Conservation (phyloP, 2,113 vertebrate species). For the Bubo scandiacus region DNA sequence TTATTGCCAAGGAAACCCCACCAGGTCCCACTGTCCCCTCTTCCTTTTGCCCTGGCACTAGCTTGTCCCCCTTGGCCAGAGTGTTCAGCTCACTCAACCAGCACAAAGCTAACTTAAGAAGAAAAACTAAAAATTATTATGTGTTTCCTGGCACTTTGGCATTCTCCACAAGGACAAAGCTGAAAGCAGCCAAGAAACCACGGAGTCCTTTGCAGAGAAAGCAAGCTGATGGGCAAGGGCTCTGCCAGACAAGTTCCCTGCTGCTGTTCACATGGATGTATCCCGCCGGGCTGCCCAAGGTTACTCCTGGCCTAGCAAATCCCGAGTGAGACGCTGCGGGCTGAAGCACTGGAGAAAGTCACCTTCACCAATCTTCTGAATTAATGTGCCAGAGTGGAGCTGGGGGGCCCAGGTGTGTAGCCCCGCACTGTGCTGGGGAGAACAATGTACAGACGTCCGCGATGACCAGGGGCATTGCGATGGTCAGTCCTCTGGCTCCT, state of each 20-base stretch:
- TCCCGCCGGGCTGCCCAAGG: background rate
- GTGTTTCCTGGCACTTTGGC: background rate
- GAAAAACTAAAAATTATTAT: background rate
- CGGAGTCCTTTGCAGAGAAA: background rate
- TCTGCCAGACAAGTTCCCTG: background rate
- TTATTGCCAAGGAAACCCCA: background rate
- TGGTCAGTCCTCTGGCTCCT: background rate
- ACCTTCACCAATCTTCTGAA: background rate
- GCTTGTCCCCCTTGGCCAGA: background rate
- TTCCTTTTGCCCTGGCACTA: background rate
- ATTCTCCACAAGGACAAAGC: background rate
- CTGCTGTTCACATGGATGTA: background rate
- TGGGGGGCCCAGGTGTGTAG: no score
- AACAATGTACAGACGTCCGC: fast-evolving
- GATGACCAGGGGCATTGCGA: background rate
- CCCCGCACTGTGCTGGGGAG: background rate
- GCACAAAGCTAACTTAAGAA: background rate
- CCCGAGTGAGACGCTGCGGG: background rate
- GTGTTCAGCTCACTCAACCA: background rate
- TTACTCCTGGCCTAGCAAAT: background rate
- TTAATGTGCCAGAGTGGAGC: background rate
- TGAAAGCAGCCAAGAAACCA: background rate
- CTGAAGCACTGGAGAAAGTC: background rate
- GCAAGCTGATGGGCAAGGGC: background rate
- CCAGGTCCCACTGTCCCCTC: background rate